Percentiles rank a stretch among this genome's conserved stretches.
Evolutionary conservation across 2,888 invertebrate genomes (phyloP).

Genomic region (Tetranychus piercei): DNA sequence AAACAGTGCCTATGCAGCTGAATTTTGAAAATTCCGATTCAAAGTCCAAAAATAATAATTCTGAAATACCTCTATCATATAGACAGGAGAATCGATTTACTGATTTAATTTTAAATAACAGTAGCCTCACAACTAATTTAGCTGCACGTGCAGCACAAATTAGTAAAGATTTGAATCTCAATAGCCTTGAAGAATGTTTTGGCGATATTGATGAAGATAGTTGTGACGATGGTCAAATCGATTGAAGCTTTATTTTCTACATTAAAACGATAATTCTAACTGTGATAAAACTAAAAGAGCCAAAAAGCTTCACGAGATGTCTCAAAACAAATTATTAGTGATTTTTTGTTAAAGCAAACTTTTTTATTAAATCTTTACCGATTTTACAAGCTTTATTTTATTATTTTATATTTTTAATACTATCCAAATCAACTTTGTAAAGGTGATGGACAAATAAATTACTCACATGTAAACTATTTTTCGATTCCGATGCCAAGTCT

Average conservation of each 20-base stretch:
- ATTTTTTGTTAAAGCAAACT: too few relatives aligned
- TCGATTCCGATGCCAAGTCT: background rate
- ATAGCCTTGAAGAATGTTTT: background rate
- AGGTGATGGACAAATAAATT: background rate
- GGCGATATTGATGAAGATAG: background rate
- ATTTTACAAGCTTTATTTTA: too few relatives aligned
- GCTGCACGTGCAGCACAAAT: background rate
- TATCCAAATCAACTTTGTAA: too few relatives aligned
- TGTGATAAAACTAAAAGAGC: background rate
- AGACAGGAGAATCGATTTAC: background rate
- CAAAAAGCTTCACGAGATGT: too few relatives aligned
- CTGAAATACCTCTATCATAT: background rate
- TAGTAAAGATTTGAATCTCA: background rate
- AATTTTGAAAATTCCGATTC: background rate
- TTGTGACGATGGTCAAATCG: background rate
- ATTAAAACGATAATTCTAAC: background rate
- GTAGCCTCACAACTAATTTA: background rate
- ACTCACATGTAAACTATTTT: background rate
- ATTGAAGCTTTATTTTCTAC: background rate
- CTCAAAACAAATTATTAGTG: too few relatives aligned
- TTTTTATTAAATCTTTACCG: too few relatives aligned
- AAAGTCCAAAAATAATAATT: background rate
- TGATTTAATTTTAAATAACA: background rate
- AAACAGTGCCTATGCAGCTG: background rate
- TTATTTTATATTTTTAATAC: too few relatives aligned